These are phyloP conservation scores for Diachrysia chrysitis DNA, from an alignment of 2,888 invertebrate species.

Conservation along the genomic window DNA sequence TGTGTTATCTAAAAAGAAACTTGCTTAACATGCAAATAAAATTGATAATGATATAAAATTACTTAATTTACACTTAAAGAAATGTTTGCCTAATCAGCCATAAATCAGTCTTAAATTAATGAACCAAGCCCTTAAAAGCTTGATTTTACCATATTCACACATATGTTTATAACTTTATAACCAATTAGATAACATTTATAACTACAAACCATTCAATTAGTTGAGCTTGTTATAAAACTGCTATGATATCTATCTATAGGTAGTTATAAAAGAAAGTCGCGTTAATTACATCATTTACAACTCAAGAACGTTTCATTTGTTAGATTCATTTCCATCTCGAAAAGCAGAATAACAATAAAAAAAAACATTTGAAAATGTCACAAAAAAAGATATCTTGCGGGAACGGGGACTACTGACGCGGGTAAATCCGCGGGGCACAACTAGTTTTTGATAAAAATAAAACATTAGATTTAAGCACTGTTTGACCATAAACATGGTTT, in stretches of 20 bases:
- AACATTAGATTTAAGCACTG: neutral
- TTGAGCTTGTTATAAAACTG: neutral
- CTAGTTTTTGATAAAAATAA: neutral
- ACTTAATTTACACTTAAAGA: neutral
- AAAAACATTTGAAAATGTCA: no score
- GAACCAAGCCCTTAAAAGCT: neutral
- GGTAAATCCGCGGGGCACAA: no score
- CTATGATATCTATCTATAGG: no score
- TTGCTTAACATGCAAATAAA: neutral
- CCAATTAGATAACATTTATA: neutral
- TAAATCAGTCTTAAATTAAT: neutral
- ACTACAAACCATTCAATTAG: neutral
- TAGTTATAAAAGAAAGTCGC: no score
- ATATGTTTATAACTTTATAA: neutral
- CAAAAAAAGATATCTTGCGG: no score
- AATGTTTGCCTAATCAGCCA: neutral
- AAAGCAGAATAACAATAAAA: no score
- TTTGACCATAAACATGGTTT: neutral
- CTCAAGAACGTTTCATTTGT: no score
- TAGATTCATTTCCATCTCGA: no score
- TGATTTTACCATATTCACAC: neutral
- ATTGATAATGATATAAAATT: neutral
- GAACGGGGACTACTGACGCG: no score
- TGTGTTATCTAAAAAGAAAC: neutral
- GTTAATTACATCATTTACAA: no score